Conservation (phyloP, 2,113 vertebrate genomes). For the Rhinolophus ferrumequinum region DNA sequence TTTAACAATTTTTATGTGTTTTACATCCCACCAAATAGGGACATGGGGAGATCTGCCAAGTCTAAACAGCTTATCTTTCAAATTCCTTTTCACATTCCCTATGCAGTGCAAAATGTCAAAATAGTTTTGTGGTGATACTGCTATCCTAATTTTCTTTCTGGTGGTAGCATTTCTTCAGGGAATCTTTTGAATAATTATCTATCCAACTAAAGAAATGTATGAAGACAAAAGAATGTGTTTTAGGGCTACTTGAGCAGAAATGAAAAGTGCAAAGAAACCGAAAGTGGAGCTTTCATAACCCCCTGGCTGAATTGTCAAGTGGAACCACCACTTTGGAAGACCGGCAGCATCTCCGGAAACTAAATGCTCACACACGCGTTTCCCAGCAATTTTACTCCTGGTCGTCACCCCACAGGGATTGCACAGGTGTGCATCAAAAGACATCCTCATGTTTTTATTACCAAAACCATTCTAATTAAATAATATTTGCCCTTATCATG, state of each 20-base stretch:
- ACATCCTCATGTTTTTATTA: accelerated
- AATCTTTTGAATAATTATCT: not conserved
- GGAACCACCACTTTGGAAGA: not conserved
- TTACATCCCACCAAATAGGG: slow-evolving; percentile 83
- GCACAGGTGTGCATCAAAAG: not conserved
- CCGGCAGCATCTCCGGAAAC: accelerated
- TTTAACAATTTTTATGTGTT: slow-evolving; percentile 45
- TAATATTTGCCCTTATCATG: accelerated
- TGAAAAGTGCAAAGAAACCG: not conserved
- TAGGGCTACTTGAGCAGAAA: not conserved
- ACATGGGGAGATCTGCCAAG: slow-evolving; percentile 74
- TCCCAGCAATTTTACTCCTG: not conserved
- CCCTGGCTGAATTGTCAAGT: accelerated
- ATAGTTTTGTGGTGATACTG: slow-evolving; percentile 71
- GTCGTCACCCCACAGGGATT: not conserved
- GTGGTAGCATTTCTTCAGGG: not conserved
- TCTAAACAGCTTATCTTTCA: slow-evolving; percentile 82
- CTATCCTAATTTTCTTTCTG: slow-evolving; percentile 49
- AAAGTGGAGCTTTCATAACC: accelerated
- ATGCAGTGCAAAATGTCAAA: slow-evolving; percentile 79
- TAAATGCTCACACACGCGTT: accelerated
- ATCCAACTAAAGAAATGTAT: not conserved
- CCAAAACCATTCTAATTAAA: not conserved
- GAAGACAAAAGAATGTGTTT: not conserved
- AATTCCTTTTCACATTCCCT: slow-evolving; percentile 83